phyloP scores from a whole-genome alignment of 2,113 vertebrate genomes.

The Uria aalge region DNA sequence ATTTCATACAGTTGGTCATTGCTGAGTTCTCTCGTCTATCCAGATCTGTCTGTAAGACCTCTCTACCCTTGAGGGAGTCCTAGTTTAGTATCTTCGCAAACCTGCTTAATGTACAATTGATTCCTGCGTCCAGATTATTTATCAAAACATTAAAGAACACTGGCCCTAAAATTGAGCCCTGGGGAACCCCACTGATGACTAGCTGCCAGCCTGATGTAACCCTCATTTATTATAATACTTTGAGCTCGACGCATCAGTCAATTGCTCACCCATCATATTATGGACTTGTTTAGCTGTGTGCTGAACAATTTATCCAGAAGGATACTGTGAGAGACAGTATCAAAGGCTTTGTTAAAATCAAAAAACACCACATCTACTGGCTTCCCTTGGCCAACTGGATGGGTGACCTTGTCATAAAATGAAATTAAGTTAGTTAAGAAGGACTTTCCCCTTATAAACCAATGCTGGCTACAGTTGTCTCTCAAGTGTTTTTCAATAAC shows the following conservation, averaged over 20 bases:
- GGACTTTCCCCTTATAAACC: not conserved
- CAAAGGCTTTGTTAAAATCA: not conserved
- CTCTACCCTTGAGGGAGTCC: not conserved
- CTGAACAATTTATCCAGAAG: not conserved
- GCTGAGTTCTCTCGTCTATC: not conserved
- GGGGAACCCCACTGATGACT: not conserved
- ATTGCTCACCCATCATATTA: rapidly evolving
- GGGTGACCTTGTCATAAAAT: not conserved
- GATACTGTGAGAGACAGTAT: not conserved
- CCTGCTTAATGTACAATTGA: not conserved
- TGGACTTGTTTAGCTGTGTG: not conserved
- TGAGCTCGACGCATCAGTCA: rapidly evolving
- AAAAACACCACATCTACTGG: rapidly evolving
- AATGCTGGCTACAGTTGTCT: not conserved
- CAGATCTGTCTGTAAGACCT: not conserved
- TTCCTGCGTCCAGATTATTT: not conserved
- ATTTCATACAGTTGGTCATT: not conserved
- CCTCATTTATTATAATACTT: not conserved
- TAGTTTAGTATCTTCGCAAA: not conserved
- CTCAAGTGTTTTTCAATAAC: not conserved
- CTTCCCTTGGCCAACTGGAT: not conserved
- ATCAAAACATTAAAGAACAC: not conserved
- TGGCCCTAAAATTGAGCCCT: not conserved
- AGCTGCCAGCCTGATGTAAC: not conserved
- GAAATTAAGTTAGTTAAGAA: not conserved